Percentiles rank a stretch among this genome's conserved stretches.
Conservation (phyloP, 1,140 invertebrate species). For the Lamellibrachia luymesi region DNA sequence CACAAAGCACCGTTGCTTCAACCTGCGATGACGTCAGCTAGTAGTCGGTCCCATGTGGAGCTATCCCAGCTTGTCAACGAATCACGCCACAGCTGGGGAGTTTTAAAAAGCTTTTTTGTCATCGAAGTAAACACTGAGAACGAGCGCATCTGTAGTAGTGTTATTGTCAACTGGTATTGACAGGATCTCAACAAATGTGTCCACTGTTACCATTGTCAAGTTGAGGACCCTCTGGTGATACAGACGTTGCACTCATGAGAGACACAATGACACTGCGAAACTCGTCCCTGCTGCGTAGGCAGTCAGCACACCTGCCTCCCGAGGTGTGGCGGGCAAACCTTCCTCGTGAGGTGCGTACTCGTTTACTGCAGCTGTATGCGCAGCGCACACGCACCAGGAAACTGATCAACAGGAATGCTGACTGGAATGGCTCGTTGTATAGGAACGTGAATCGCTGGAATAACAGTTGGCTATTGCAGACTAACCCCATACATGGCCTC, state of each 20-base stretch:
- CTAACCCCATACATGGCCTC: constrained; percentile 8
- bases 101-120: background rate
- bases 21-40: background rate
- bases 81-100: background rate
- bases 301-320: background rate
- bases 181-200: background rate
- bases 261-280: background rate
- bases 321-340: background rate
- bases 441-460: constrained; percentile 16
- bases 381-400: background rate
- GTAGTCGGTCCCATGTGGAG: background rate
- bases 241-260: background rate
- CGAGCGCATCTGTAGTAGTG: background rate
- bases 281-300: background rate
- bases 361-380: background rate
- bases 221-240: background rate
- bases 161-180: background rate
- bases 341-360: background rate
- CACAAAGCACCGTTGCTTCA: background rate
- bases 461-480: constrained; percentile 15
- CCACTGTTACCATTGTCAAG: too few species aligned
- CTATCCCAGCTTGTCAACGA: background rate
- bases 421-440: constrained; percentile 18
- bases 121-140: background rate
- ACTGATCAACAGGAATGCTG: constrained; percentile 14